Evolutionary conservation across 2,888 invertebrate genomes (phyloP).

Genomic region (Sphaerophoria rueppellii): DNA sequence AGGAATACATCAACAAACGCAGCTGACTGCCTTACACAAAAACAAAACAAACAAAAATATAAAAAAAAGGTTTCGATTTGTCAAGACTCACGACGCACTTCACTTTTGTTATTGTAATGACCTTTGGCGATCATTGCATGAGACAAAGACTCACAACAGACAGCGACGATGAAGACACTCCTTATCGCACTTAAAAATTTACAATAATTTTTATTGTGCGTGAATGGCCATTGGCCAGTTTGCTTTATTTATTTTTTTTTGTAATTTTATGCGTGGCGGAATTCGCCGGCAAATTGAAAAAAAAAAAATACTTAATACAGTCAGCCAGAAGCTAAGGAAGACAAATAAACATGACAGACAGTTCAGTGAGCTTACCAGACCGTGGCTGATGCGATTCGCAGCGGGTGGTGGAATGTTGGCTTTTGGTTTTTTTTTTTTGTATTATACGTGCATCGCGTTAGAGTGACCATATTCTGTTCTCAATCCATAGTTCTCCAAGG

Average conservation of each 20-base stretch:
- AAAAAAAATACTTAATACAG: slow-evolving; percentile 3
- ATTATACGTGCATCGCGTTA: neutral
- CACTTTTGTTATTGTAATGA: slow-evolving; percentile 42
- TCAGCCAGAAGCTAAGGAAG: slow-evolving; percentile 6
- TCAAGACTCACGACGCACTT: slow-evolving; percentile 51
- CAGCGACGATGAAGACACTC: neutral
- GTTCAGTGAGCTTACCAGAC: slow-evolving; percentile 5
- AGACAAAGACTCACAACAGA: slow-evolving; percentile 20
- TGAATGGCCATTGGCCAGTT: slow-evolving; percentile 25
- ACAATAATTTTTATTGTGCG: slow-evolving; percentile 13
- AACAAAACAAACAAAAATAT: neutral
- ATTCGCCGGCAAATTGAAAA: slow-evolving; percentile 2
- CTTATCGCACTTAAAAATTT: slow-evolving; percentile 28
- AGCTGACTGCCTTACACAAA: slow-evolving; percentile 23
- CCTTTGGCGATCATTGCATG: slow-evolving; percentile 42
- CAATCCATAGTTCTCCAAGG: too few relatives aligned
- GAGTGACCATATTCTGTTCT: neutral
- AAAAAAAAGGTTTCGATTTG: slow-evolving; percentile 34
- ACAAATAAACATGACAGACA: slow-evolving; percentile 8
- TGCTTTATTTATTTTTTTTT: neutral
- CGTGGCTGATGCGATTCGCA: slow-evolving; percentile 11
- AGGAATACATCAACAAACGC: slow-evolving; percentile 19
- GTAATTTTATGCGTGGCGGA: slow-evolving; percentile 28
- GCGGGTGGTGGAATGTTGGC: slow-evolving; percentile 15
- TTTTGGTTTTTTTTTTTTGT: neutral